Base-by-base conservation (phyloP, 2,888 invertebrate species). In the Keiferia lycopersicella region DNA sequence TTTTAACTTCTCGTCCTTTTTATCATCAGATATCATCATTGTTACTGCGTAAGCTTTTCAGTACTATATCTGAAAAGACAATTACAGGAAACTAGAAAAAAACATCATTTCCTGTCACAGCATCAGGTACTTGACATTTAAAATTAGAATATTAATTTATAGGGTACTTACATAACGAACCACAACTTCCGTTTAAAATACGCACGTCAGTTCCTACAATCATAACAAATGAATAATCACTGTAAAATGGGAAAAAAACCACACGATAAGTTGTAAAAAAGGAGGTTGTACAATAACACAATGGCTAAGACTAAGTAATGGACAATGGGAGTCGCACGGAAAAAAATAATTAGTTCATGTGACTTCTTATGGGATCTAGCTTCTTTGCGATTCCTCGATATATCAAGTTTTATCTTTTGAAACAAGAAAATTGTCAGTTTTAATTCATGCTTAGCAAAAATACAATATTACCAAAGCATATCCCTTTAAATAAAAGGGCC, bases 321-420 rank as follows among this genome's bases (percentile, higher is more conserved):
- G 26, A 56, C 56, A 56, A 56, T 56, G 34, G 26, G 30, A 34
- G 26, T 63, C 59, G 14, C 63, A 63, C 34, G 51, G 20, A 62
- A 62, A 62, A 61, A 62, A 53, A 53, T 62, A 62, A 62, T 61
- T 61, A 61, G 61, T 61, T 38, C 16, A 48, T 30, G 30, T 39
- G 51, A 53, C 22, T 53, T 53, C 22, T 53, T 53, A 22, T 22
- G 51, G 51, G 22, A 20, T 22, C 51, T 53, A 12, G 20, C 22
- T 26, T 22, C 22, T 53, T 53, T 14, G 51, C 14, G 22, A 53
- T 22, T 53, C 14, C 51, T 53, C 11, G 26, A 53, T 20, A 50
- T 50, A 20, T 50, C n/a, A 20, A 50, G 50, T 11, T 22, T 26
- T 53, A 53, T 53, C 14, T 50, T 20, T 10, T 50, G 18, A 48